A percentile compares a stretch with the other conserved stretches of the same genome.
Conservation (phyloP, 2,888 invertebrate species). For the Tanytarsus gracilentus region DNA sequence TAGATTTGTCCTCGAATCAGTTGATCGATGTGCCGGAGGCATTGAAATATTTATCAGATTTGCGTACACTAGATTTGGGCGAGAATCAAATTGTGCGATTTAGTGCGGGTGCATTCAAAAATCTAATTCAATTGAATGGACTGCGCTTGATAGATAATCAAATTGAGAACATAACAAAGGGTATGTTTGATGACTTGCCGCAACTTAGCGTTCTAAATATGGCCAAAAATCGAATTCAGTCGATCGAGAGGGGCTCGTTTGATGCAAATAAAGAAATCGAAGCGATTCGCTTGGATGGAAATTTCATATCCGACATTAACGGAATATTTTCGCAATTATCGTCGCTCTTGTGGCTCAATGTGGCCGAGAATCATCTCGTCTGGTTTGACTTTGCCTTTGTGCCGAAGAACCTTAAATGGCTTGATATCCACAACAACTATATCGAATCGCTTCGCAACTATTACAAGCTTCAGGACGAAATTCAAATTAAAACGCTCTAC, state of each 20-base stretch:
- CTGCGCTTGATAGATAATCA: conserved; percentile 84
- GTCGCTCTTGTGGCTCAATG: conserved; percentile 75
- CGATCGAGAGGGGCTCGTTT: conserved; percentile 76
- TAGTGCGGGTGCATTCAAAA: conserved; percentile 74
- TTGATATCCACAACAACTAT: conserved; percentile 84
- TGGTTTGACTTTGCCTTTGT: conserved; percentile 92
- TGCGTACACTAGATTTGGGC: conserved; percentile 81
- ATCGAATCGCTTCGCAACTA: conserved; percentile 82
- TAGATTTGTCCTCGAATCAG: conserved; percentile 82
- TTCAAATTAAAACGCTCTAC: conserved; percentile 77
- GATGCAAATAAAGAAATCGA: conserved; percentile 72
- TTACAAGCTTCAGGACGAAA: conserved; percentile 74
- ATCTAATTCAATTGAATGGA: conserved; percentile 77
- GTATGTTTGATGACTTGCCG: conserved; percentile 80
- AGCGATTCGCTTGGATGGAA: conserved; percentile 80
- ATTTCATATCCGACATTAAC: conserved; percentile 80
- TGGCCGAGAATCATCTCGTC: conserved; percentile 83
- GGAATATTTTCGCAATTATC: conserved; percentile 79
- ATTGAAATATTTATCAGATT: conserved; percentile 66
- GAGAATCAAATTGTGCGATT: conserved; percentile 83
- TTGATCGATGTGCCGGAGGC: conserved; percentile 74
- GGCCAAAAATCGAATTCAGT: conserved; percentile 81
- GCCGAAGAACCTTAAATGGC: conserved; percentile 79
- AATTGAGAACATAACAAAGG: conserved; percentile 72
- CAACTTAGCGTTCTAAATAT: conserved; percentile 78